These are phyloP conservation scores for Hemicrepidius hirtus DNA, from an alignment of 2,888 invertebrate genomes.

Conservation along the genomic window DNA sequence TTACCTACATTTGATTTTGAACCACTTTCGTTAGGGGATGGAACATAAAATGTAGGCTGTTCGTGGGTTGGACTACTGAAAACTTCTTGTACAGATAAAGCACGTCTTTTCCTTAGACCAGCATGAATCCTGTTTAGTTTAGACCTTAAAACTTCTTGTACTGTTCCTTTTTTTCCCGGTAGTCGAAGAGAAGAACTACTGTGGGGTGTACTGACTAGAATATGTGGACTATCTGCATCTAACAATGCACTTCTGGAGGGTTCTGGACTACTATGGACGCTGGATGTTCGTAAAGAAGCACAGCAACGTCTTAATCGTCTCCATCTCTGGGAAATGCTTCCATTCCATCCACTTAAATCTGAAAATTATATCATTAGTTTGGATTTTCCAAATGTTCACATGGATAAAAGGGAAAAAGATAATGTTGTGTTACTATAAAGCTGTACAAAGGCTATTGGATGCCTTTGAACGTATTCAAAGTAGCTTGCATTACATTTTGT, in stretches of 20 bases:
- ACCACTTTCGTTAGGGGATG: conserved; percentile 73
- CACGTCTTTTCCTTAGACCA: conserved; percentile 79
- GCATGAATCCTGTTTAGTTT: conserved; percentile 83
- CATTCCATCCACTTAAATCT: conserved; percentile 83
- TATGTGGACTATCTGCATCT: conserved; percentile 73
- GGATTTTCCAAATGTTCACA: no score
- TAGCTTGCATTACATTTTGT: no score
- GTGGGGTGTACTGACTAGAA: conserved; percentile 70
- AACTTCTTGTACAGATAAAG: conserved; percentile 82
- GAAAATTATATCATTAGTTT: conserved; percentile 59
- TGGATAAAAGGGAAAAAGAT: no score
- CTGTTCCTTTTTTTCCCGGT: conserved; percentile 72
- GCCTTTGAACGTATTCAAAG: no score
- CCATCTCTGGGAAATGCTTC: conserved; percentile 85
- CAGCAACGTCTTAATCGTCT: conserved; percentile 82
- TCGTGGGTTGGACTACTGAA: conserved; percentile 71
- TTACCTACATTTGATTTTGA: conserved; percentile 39
- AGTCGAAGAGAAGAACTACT: conserved; percentile 72
- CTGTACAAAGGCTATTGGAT: no score
- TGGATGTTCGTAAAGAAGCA: conserved; percentile 74
- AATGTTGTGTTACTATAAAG: no score
- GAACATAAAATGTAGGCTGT: conserved; percentile 82
- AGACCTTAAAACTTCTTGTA: conserved; percentile 78
- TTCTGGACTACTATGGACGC: conserved; percentile 75
- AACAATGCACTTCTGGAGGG: conserved; percentile 73